Percentiles rank a stretch among this genome's conserved stretches.
Conservation (phyloP, 2,888 invertebrate species). For the Stenodera caucasica region DNA sequence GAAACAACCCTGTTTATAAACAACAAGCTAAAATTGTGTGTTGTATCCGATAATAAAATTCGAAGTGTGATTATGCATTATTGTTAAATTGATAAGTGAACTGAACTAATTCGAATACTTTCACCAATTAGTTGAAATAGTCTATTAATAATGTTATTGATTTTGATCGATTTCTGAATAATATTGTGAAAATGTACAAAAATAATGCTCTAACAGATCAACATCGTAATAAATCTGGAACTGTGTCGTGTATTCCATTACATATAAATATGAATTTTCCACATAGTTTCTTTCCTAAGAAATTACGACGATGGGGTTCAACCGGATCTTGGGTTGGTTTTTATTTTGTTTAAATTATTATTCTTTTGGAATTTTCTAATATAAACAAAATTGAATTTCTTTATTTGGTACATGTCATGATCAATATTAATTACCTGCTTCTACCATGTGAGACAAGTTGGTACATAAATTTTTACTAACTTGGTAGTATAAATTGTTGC, state of each 20-base stretch:
- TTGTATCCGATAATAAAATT: too few relatives aligned
- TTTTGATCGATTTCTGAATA: too few relatives aligned
- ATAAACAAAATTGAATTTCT: slow-evolving; percentile 7
- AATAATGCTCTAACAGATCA: slow-evolving; percentile 33
- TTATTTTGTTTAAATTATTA: slow-evolving; percentile 7
- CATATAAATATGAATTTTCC: slow-evolving; percentile 61
- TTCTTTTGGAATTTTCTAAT: slow-evolving; percentile 1
- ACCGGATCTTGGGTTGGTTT: slow-evolving; percentile 70
- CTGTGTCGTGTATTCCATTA: slow-evolving; percentile 59
- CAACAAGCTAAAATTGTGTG: too few relatives aligned
- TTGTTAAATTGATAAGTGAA: too few relatives aligned
- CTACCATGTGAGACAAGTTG: slow-evolving; percentile 10
- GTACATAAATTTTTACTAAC: slow-evolving; percentile 12
- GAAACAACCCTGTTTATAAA: slow-evolving; percentile 35
- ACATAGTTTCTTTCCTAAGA: slow-evolving; percentile 64
- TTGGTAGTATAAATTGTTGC: slow-evolving; percentile 17
- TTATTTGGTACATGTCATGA: slow-evolving; percentile 8
- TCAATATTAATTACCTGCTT: slow-evolving; percentile 10
- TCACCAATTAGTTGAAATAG: too few relatives aligned
- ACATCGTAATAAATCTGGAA: slow-evolving; percentile 51
- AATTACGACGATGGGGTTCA: slow-evolving; percentile 72
- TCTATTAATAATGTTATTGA: too few relatives aligned
- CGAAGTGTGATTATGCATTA: too few relatives aligned
- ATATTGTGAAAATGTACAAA: slow-evolving; percentile 3
- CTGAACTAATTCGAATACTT: too few relatives aligned